Evolutionary conservation across 2,797 vertebrate genomes (phyloP).

Genomic region (Ibycter americanus): DNA sequence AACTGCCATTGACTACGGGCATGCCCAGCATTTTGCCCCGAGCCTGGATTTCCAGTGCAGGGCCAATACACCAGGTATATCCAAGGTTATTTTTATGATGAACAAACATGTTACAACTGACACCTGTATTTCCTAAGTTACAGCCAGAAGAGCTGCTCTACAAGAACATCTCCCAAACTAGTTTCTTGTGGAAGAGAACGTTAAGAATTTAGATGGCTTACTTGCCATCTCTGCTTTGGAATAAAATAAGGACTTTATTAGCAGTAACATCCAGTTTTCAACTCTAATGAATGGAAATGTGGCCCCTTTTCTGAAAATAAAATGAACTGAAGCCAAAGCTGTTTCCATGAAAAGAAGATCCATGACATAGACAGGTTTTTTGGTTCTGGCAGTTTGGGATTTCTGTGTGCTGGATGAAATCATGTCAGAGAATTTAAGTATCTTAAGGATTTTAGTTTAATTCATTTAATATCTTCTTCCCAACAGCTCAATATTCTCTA

Average conservation of each 20-base stretch:
- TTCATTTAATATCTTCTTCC: slow-evolving; percentile 24
- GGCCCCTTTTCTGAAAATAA: neutral
- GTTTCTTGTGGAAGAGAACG: slow-evolving; percentile 15
- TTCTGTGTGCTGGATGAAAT: neutral
- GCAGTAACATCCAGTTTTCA: neutral
- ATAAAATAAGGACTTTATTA: neutral
- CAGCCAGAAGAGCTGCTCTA: neutral
- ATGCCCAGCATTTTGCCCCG: neutral
- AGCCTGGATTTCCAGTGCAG: neutral
- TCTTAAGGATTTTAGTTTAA: slow-evolving; percentile 9
- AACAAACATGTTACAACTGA: neutral
- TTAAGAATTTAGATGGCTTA: neutral
- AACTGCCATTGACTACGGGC: neutral
- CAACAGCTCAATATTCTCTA: slow-evolving; percentile 39
- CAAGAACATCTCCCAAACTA: neutral
- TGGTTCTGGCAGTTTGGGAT: neutral
- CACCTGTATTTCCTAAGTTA: neutral
- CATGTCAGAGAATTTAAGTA: neutral
- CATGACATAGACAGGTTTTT: neutral
- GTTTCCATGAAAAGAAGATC: neutral
- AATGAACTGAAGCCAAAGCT: neutral
- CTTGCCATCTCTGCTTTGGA: slow-evolving; percentile 12
- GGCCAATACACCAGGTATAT: neutral
- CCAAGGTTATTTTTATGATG: neutral
- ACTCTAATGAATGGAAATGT: neutral